Evolutionary conservation across 92 coral and sea anemone species (phyloP).

Genomic region (Porites cylindrica): DNA sequence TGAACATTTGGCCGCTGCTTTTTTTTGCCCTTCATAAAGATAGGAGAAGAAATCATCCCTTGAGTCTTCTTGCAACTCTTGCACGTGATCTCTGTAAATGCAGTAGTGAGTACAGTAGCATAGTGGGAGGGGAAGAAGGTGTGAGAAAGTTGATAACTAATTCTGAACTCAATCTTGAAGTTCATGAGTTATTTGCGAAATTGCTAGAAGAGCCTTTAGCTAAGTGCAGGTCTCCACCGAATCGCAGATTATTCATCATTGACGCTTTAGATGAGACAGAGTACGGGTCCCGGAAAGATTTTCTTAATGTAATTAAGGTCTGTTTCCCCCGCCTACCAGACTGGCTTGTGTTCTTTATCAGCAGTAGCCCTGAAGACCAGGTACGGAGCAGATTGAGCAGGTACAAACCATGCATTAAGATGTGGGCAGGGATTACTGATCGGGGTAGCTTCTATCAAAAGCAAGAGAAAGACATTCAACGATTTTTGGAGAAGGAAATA

Average conservation of each 20-base stretch:
- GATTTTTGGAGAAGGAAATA: not conserved
- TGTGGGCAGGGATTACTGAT: not conserved
- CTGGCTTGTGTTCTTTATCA: constrained; percentile 69
- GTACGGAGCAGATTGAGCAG: constrained; percentile 15
- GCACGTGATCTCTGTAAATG: constrained; percentile 41
- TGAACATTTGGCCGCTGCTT: constrained; percentile 55
- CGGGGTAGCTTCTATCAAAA: no score
- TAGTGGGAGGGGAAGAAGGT: constrained; percentile 31
- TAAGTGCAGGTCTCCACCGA: not conserved
- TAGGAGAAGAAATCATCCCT: constrained; percentile 48
- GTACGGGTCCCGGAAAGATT: constrained; percentile 40
- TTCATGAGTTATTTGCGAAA: constrained; percentile 50
- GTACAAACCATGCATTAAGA: not conserved
- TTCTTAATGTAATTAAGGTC: constrained; percentile 41
- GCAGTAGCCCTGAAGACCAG: constrained; percentile 51
- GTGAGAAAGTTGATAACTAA: constrained; percentile 34
- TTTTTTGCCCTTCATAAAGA: constrained; percentile 56
- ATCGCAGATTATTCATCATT: constrained; percentile 35
- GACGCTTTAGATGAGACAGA: constrained; percentile 55
- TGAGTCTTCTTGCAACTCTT: constrained; percentile 48
- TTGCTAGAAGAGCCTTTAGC: constrained; percentile 61
- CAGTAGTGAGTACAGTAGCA: constrained; percentile 24
- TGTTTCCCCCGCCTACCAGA: constrained; percentile 59
- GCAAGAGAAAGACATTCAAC: no score
- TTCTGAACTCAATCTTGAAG: constrained; percentile 26